Evolutionary conservation across 2,888 invertebrate species (phyloP).

Genomic region (Bimastos eiseni): DNA sequence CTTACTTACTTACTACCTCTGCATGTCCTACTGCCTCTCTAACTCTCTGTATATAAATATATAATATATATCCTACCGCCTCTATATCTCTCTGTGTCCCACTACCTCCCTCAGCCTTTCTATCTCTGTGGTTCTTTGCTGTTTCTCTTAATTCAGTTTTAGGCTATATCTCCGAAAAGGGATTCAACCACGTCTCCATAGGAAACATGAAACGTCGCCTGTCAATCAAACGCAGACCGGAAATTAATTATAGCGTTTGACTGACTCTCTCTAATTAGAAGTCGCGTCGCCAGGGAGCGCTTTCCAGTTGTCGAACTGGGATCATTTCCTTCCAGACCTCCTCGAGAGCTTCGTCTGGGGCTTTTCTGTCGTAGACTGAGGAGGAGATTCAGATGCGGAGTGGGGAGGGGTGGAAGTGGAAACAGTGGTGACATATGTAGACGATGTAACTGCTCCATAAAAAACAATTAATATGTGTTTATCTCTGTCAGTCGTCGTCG

Average conservation of each 20-base stretch:
- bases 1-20: no score
- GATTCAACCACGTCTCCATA: neutral
- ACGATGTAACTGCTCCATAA: neutral
- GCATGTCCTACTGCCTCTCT: neutral
- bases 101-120: neutral
- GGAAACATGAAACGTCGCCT: neutral
- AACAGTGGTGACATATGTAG: neutral
- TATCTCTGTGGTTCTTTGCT: neutral
- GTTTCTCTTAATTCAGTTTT: neutral
- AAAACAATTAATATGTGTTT: neutral
- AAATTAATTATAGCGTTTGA: neutral
- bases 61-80: neutral
- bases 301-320: conserved; percentile 9
- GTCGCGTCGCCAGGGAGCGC: conserved; percentile 1
- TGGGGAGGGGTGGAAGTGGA: neutral
- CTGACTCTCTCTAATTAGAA: neutral
- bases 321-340: neutral
- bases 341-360: neutral
- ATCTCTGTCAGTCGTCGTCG: neutral
- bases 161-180: neutral
- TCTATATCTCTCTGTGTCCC: neutral
- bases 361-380: neutral
- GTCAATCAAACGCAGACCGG: neutral
- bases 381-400: neutral
- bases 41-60: no score